Conservation (phyloP, 64 coral and sea anemone species). For the Hydrozoanthus tunicans region DNA sequence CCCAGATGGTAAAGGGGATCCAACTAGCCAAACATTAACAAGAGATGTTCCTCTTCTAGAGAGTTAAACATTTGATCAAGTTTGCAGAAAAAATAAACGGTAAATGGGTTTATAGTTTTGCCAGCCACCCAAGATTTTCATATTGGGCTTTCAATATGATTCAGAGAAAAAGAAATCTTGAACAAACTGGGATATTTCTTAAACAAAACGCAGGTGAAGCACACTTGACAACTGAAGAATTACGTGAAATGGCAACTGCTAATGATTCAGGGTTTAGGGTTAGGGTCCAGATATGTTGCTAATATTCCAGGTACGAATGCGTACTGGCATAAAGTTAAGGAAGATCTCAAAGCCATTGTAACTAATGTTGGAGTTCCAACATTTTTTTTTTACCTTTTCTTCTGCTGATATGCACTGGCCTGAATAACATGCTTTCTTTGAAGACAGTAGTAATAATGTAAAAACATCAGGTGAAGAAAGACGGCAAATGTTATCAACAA, state of each 20-base stretch:
- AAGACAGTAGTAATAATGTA: conserved; percentile 20
- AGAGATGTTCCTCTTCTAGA: conserved; percentile 12
- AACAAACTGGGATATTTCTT: conserved; percentile 14
- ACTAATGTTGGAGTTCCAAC: conserved; percentile 7
- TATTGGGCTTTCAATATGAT: conserved; percentile 26
- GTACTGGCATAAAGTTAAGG: background rate
- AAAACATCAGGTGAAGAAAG: conserved; percentile 15
- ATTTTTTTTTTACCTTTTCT: conserved; percentile 6
- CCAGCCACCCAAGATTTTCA: conserved; percentile 5
- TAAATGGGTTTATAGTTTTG: conserved; percentile 3
- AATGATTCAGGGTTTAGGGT: background rate
- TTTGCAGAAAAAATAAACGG: conserved; percentile 7
- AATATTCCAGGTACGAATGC: conserved; percentile 1
- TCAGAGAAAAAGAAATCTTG: conserved; percentile 8
- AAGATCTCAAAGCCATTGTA: conserved; percentile 7
- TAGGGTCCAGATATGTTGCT: background rate
- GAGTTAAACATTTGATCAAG: conserved; percentile 1
- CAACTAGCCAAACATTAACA: background rate
- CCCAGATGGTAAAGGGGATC: conserved; percentile 15
- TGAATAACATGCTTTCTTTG: background rate
- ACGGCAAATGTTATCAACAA: background rate
- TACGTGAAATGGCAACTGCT: conserved; percentile 20
- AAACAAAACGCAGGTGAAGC: conserved; percentile 1
- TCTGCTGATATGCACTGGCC: conserved; percentile 18
- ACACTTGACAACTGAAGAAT: conserved; percentile 6